These are phyloP conservation scores for Holothuria glaberrima DNA, from an alignment of 35 echinoderm and acorn worm genomes.

Conservation along the genomic window DNA sequence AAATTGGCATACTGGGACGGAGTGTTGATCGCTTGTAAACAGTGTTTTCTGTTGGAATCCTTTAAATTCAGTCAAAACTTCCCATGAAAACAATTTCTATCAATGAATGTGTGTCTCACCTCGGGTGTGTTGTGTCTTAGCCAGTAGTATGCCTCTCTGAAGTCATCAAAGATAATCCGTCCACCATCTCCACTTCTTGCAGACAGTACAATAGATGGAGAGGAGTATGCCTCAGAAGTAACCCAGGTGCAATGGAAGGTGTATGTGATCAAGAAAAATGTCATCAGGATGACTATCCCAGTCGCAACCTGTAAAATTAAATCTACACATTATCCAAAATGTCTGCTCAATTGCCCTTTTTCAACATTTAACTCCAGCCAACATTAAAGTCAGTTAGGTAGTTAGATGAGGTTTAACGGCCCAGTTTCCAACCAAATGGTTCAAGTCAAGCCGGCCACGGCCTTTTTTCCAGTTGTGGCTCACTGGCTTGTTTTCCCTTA, in stretches of 20 bases:
- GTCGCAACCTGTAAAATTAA: conserved; percentile 73
- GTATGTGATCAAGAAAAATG: conserved; percentile 97
- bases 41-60: too few relatives aligned
- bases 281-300: conserved; percentile 75
- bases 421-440: too few relatives aligned
- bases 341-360: too few relatives aligned
- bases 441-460: too few relatives aligned
- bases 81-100: too few relatives aligned
- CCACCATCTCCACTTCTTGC: conserved; percentile 90
- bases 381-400: too few relatives aligned
- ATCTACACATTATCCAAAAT: too few relatives aligned
- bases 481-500: too few relatives aligned
- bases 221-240: conserved; percentile 90
- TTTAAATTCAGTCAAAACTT: too few relatives aligned
- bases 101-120: conserved; percentile 32
- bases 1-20: conserved; percentile 40
- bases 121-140: conserved; percentile 95
- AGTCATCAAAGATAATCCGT: conserved; percentile 98
- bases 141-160: conserved; percentile 99
- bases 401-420: too few relatives aligned
- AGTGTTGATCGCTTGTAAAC: conserved; percentile 81
- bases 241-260: conserved; percentile 99
- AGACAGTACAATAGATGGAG: conserved; percentile 91
- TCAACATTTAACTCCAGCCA: too few relatives aligned
- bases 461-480: too few relatives aligned